phyloP scores from a whole-genome alignment of 2,113 vertebrate species.

The Vulpes vulpes region DNA sequence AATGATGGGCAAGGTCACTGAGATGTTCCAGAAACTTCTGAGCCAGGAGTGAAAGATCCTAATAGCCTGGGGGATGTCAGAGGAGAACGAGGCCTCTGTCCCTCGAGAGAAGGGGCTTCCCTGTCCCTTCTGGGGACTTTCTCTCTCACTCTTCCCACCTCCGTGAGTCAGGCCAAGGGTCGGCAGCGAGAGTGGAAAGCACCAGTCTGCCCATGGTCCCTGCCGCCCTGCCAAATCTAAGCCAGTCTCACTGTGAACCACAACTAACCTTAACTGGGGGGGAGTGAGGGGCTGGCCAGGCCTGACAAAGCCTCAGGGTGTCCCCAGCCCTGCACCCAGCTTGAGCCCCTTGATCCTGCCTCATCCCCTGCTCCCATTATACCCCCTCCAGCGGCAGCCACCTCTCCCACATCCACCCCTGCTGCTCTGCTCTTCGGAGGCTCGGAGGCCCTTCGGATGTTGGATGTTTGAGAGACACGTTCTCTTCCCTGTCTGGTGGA shows the following conservation, averaged over 20 bases:
- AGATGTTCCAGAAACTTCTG: conserved; percentile 56
- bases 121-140: neutral
- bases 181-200: neutral
- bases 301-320: neutral
- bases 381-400: neutral
- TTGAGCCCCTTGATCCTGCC: neutral
- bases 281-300: conserved; percentile 61
- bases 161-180: neutral
- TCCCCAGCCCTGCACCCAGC: neutral
- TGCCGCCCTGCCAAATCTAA: neutral
- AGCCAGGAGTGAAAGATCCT: neutral
- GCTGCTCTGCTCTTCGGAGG: neutral
- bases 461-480: neutral
- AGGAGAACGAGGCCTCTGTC: neutral
- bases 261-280: conserved; percentile 34
- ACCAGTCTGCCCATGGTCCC: neutral
- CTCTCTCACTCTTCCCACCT: neutral
- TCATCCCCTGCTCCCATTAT: neutral
- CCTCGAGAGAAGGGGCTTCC: conserved; percentile 31
- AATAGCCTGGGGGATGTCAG: neutral
- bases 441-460: neutral
- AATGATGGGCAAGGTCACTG: neutral
- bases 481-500: neutral
- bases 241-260: conserved; percentile 83
- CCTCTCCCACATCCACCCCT: neutral